phyloP scores from a whole-genome alignment of 2,113 vertebrate species.

The Microcebus tavaratra region DNA sequence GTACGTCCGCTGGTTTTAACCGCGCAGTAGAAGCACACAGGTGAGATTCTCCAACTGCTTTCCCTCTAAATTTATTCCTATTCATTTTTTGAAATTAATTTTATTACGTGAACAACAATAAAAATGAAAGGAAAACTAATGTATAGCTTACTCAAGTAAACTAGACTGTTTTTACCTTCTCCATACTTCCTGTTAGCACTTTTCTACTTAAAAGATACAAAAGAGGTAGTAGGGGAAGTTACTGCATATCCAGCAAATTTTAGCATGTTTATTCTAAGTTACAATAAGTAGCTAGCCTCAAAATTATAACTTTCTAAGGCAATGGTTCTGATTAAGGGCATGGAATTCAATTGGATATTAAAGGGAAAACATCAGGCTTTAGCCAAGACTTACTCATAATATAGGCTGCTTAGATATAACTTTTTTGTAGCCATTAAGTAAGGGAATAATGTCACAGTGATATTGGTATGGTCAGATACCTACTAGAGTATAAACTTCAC shows the following conservation, averaged over 20 bases:
- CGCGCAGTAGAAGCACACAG: constrained; percentile 90
- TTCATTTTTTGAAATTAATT: constrained; percentile 15
- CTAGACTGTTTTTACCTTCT: background rate
- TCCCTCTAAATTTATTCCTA: background rate
- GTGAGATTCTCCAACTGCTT: constrained; percentile 79
- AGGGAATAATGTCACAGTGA: background rate
- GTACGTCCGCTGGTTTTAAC: constrained; percentile 88
- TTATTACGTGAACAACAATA: background rate
- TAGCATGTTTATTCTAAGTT: background rate
- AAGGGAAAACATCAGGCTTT: background rate
- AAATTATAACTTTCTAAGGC: constrained; percentile 11
- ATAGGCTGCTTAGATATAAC: background rate
- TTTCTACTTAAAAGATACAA: background rate
- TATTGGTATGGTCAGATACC: background rate
- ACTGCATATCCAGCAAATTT: background rate
- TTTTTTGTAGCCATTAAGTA: background rate
- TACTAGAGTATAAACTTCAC: background rate
- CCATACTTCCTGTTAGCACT: background rate
- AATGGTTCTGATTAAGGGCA: background rate
- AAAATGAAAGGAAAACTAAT: constrained; percentile 19
- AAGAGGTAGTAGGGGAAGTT: background rate
- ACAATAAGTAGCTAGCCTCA: constrained; percentile 2
- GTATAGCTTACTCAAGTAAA: background rate
- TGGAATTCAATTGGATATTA: constrained; percentile 5
- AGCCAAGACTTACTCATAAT: background rate